Conservation (phyloP, 1,140 invertebrate genomes). For the Aphis craccivora region DNA sequence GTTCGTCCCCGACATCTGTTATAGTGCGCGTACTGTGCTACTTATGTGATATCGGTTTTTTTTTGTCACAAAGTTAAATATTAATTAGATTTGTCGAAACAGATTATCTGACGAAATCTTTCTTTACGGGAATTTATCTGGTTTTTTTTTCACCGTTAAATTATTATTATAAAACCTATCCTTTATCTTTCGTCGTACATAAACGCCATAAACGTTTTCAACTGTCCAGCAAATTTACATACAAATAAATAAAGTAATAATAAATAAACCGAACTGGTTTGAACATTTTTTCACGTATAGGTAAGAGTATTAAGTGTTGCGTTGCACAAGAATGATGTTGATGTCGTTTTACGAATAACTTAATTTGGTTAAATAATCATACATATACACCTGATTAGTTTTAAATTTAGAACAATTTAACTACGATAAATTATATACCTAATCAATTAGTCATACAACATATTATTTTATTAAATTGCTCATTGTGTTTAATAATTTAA, state of each 20-base stretch:
- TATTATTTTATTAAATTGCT: not conserved
- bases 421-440: not conserved
- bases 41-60: not conserved
- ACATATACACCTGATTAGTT: not conserved
- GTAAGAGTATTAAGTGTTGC: not conserved
- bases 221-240: not conserved
- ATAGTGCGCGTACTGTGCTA: not conserved
- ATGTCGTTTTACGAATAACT: not conserved
- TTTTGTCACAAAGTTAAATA: not conserved
- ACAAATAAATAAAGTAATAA: conserved; percentile 20
- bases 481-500: not conserved
- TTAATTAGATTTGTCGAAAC: not conserved
- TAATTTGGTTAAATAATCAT: not conserved
- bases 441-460: no score
- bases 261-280: conserved; percentile 6
- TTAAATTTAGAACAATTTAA: not conserved
- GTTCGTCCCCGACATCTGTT: not conserved
- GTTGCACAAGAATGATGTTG: not conserved
- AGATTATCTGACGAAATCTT: not conserved
- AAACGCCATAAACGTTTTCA: conserved; percentile 3
- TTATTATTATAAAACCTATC: not conserved
- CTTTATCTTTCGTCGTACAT: not conserved
- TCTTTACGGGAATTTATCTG: not conserved
- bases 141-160: conserved; percentile 12
- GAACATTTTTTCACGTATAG: not conserved